phyloP scores from a whole-genome alignment of 2,113 vertebrate genomes.

The Alexandromys fortis region DNA sequence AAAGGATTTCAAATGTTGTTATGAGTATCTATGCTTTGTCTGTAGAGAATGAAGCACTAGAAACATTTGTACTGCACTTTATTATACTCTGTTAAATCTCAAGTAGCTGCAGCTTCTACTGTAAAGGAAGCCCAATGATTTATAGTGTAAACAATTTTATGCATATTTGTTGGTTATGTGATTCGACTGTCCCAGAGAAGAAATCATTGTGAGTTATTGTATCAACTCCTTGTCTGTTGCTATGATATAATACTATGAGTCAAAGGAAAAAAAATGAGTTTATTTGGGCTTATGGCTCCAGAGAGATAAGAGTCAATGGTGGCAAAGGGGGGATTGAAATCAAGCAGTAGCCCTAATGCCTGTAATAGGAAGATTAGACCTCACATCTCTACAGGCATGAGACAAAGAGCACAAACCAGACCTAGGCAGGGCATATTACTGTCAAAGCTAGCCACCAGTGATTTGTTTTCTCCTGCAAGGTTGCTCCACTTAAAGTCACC shows the following conservation, averaged over 20 bases:
- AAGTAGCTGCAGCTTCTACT: neutral
- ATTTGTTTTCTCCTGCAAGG: too few relatives aligned
- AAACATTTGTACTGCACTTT: neutral
- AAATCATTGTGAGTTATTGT: neutral
- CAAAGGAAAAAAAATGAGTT: neutral
- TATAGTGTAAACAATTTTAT: neutral
- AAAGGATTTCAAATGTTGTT: slow-evolving; percentile 56
- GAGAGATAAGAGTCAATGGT: neutral
- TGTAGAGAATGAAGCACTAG: neutral
- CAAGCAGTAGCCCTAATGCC: neutral
- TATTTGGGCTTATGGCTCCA: neutral
- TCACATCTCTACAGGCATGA: neutral
- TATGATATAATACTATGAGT: neutral
- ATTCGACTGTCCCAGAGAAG: neutral
- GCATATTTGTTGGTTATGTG: neutral
- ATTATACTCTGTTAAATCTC: slow-evolving; percentile 15
- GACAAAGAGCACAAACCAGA: neutral
- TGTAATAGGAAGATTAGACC: neutral
- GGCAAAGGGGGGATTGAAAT: neutral
- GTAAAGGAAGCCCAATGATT: neutral
- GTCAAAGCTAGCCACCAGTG: neutral
- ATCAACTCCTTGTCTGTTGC: neutral
- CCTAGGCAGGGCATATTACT: neutral
- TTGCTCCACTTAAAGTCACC: neutral
- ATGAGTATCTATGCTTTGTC: slow-evolving; percentile 8